phyloP scores from a whole-genome alignment of 2,888 invertebrate species.

The Ochropleura plecta region DNA sequence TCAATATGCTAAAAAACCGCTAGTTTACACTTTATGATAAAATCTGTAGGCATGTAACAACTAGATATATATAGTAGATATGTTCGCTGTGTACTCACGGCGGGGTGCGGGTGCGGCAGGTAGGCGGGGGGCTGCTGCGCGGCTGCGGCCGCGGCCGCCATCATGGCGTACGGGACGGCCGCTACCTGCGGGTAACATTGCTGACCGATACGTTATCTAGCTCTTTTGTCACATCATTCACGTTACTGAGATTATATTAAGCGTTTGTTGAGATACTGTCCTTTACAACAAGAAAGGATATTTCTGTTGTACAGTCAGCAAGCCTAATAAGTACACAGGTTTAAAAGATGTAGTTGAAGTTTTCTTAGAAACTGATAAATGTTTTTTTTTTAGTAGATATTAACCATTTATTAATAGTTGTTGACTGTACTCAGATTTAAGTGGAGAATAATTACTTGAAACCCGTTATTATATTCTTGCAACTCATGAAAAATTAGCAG shows the following conservation, averaged over 20 bases:
- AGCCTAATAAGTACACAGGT: no score
- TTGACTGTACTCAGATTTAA: no score
- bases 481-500: not conserved
- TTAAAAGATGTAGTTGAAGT: no score
- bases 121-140: slow-evolving; percentile 86
- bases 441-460: not conserved
- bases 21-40: not conserved
- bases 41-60: not conserved
- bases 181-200: slow-evolving; percentile 77
- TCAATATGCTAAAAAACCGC: no score
- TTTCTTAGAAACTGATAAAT: no score
- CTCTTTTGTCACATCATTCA: not conserved
- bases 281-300: no score
- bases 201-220: slow-evolving; percentile 20
- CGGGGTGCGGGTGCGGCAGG: slow-evolving; percentile 84
- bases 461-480: not conserved
- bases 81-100: slow-evolving; percentile 41
- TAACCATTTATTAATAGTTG: no score
- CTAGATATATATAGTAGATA: not conserved
- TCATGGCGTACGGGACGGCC: slow-evolving; percentile 85
- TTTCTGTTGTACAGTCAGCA: no score
- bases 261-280: not conserved
- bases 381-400: no score
- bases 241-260: not conserved
- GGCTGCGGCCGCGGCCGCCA: slow-evolving; percentile 83